These are phyloP conservation scores for Platycheirus rosarum DNA, from an alignment of 2,888 invertebrate species.

Conservation along the genomic window DNA sequence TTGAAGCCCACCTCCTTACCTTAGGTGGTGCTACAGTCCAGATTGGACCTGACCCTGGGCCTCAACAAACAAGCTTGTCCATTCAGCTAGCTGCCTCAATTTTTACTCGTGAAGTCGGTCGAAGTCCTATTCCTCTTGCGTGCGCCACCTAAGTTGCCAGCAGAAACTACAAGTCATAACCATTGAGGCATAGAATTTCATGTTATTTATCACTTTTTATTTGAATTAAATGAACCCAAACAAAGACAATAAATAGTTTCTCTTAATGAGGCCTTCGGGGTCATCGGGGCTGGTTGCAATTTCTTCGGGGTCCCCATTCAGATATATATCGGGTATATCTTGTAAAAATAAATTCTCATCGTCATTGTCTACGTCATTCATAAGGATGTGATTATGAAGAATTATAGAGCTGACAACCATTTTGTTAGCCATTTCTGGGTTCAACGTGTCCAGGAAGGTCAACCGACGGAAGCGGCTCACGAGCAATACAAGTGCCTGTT, in stretches of 20 bases:
- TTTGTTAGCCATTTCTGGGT: conserved; percentile 56
- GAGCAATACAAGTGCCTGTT: conserved; percentile 35
- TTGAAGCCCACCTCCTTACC: too few relatives aligned
- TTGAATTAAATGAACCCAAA: conserved; percentile 49
- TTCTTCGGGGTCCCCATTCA: conserved; percentile 15
- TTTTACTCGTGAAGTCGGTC: too few relatives aligned
- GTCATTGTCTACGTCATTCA: conserved; percentile 41
- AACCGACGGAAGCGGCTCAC: conserved; percentile 44
- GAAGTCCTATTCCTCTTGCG: too few relatives aligned
- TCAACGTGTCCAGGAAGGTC: conserved; percentile 48
- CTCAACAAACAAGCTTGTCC: too few relatives aligned
- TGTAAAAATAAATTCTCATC: conserved; percentile 4
- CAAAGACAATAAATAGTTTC: conserved; percentile 47
- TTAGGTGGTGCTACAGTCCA: too few relatives aligned
- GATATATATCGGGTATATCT: not conserved
- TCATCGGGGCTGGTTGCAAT: conserved; percentile 31
- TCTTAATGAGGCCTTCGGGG: conserved; percentile 22
- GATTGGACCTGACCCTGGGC: too few relatives aligned
- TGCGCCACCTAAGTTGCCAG: too few relatives aligned
- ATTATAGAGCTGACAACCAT: conserved; percentile 44
- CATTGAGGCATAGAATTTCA: too few relatives aligned
- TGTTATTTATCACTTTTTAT: too few relatives aligned
- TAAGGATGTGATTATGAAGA: conserved; percentile 58
- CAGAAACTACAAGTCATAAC: too few relatives aligned
- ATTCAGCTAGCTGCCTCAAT: too few relatives aligned